Conservation (phyloP, 1,140 invertebrate species). For the Gerris buenoi region DNA sequence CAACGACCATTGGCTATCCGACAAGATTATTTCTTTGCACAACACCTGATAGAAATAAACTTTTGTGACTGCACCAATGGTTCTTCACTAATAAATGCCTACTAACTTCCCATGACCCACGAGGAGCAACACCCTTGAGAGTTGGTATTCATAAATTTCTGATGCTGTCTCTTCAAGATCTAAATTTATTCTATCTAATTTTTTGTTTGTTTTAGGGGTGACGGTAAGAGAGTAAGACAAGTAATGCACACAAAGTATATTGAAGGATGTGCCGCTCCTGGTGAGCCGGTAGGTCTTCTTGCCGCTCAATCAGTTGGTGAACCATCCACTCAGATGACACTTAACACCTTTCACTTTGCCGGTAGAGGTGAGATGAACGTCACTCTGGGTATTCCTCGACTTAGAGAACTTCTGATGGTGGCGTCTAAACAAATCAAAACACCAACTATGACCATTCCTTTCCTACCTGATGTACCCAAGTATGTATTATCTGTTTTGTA, state of each 20-base stretch:
- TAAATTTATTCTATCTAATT: too few species aligned
- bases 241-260: slow-evolving; percentile 64
- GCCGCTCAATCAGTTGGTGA: slow-evolving; percentile 95
- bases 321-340: slow-evolving; percentile 98
- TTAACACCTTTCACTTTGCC: slow-evolving; percentile 99
- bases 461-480: slow-evolving; percentile 37
- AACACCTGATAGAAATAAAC: too few species aligned
- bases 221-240: slow-evolving; percentile 37
- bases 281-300: slow-evolving; percentile 89
- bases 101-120: too few species aligned
- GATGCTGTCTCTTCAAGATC: too few species aligned
- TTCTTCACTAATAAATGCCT: too few species aligned
- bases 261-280: slow-evolving; percentile 62
- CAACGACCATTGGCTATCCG: too few species aligned
- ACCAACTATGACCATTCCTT: slow-evolving; percentile 88
- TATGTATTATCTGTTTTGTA: slow-evolving; percentile 15
- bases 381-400: slow-evolving; percentile 88
- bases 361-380: slow-evolving; percentile 99
- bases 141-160: too few species aligned
- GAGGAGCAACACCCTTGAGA: too few species aligned
- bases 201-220: not conserved
- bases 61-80: too few species aligned
- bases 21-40: too few species aligned
- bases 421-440: slow-evolving; percentile 82
- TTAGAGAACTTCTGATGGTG: slow-evolving; percentile 94